A percentile compares a stretch with the other conserved stretches of the same genome.
These are phyloP conservation scores for Sphecodes monilicornis DNA, from an alignment of 2,888 invertebrate genomes.

Conservation along the genomic window DNA sequence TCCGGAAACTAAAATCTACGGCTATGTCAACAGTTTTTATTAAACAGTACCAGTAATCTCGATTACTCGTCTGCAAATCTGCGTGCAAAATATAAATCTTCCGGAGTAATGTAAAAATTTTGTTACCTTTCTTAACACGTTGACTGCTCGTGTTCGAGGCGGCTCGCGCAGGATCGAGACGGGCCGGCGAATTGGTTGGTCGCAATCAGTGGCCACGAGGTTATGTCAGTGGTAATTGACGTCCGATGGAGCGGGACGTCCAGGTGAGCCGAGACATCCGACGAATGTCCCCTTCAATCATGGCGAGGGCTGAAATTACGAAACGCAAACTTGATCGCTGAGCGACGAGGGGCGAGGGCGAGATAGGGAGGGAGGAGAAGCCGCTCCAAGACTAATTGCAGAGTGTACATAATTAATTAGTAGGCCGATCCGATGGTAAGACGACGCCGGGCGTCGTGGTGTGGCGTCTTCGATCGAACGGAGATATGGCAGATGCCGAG, in stretches of 20 bases:
- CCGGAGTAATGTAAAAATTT: too few relatives aligned
- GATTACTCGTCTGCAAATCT: not conserved
- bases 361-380: not conserved
- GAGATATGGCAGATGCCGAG: not conserved
- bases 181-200: not conserved
- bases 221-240: not conserved
- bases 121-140: too few relatives aligned
- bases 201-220: not conserved
- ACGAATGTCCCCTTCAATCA: slow-evolving; percentile 8
- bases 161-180: not conserved
- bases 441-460: not conserved
- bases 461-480: slow-evolving; percentile 22
- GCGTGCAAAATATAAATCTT: not conserved
- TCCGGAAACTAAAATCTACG: not conserved
- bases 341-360: not conserved
- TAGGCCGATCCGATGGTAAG: not conserved
- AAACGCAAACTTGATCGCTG: not conserved
- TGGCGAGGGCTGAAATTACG: slow-evolving; percentile 12
- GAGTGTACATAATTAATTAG: slow-evolving; percentile 36
- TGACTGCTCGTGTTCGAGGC: not conserved
- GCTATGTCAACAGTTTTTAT: not conserved
- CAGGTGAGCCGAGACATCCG: not conserved
- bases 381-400: slow-evolving; percentile 17
- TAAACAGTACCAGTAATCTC: not conserved
- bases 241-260: not conserved